phyloP scores from a whole-genome alignment of 2,113 vertebrate genomes.

The Hypocryptadius cinnamomeus region DNA sequence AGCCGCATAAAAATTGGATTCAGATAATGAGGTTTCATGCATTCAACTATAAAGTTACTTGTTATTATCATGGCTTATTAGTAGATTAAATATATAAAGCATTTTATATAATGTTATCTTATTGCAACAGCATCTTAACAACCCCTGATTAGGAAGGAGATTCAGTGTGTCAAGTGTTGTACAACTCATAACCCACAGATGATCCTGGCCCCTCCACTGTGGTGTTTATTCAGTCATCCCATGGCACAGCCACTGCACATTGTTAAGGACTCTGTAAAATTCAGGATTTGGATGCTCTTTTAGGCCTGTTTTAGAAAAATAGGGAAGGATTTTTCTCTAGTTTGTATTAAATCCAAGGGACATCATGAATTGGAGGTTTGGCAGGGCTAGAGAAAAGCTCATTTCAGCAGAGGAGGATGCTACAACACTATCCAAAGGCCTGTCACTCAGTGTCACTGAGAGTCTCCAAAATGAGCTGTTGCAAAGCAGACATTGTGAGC shows the following conservation, averaged over 20 bases:
- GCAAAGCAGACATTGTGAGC: background rate
- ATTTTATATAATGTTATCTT: background rate
- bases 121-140: background rate
- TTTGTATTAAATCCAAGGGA: background rate
- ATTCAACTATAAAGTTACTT: background rate
- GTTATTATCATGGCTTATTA: background rate
- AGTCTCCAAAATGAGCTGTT: background rate
- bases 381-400: background rate
- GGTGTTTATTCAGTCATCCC: background rate
- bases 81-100: background rate
- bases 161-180: background rate
- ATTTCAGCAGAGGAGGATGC: background rate
- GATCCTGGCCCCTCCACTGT: background rate
- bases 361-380: background rate
- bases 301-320: background rate
- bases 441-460: background rate
- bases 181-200: background rate
- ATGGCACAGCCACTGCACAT: background rate
- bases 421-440: rapidly evolving
- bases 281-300: background rate
- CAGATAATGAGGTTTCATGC: background rate
- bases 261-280: background rate
- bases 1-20: background rate
- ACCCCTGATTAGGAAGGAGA: background rate
- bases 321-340: background rate